Base-by-base conservation (phyloP, 2,797 vertebrate genomes). In the Microctenopoma steveboyesi region DNA sequence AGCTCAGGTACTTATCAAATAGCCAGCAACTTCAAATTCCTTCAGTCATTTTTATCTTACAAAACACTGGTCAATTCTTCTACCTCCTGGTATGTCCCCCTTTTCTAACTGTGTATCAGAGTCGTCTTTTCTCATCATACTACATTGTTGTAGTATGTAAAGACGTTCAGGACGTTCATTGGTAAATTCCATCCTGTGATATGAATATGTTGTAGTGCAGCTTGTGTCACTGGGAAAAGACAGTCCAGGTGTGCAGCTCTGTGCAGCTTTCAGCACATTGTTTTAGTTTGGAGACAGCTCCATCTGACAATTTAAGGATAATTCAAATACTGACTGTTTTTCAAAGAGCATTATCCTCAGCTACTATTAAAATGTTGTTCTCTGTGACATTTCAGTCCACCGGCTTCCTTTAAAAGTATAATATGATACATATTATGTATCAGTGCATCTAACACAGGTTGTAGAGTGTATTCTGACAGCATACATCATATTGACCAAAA, bases 11-110 rank as follows among this genome's bases (percentile, higher is more conserved):
- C 10, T 49, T 33, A 71, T 47, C 63, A 48, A 27, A 55, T 18
- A 45, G 8, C 39, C 40, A 65, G 28, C 40, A 10, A 40, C 37
- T 37, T 3, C 48, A n/a, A 67, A 70, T 62, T 60, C 43, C 42
- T 10, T 54, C 22, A 22, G 71, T 48, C 42, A 49, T 14, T 72
- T 18, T 70, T 59, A 57, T 35, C 61, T 64, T 63, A 66, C 40
- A 71, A 69, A 53, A 70, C n/a, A 35, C 76, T 65, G 27, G 47
- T 22, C 16, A 22, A 3, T 27, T 3, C 40, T 67, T 71, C 40
- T 72, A 77, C 70, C 43, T 70, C 45, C 61, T 25, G 9, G 65
- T 72, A 54, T 57, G 69, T 58, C 25, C 22, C 5, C 13, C 64
- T 30, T 18, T 47, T 52, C 9, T 25, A 53, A 53, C 43, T 1